Evolutionary conservation across 2,797 vertebrate species (phyloP).

Genomic region (Zenarchopterus dispar): DNA sequence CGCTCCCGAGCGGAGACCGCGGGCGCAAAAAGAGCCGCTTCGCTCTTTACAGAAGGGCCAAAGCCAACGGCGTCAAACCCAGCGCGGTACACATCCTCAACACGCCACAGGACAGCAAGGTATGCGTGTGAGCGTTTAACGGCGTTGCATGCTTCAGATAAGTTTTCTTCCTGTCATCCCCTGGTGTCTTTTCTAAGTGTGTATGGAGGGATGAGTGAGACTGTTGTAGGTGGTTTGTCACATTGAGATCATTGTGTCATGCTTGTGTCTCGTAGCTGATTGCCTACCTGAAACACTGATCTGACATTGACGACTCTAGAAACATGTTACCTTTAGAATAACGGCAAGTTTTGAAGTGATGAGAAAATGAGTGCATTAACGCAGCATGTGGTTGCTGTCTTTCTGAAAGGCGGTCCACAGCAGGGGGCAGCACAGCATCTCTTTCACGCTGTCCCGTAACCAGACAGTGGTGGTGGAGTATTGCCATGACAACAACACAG

Average conservation of each 20-base stretch:
- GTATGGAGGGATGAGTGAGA: conserved; percentile 51
- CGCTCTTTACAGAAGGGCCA: conserved; percentile 90
- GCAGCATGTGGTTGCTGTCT: conserved; percentile 28
- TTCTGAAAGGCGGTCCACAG: conserved; percentile 91
- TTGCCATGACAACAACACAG: conserved; percentile 93
- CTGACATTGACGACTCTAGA: too few species aligned
- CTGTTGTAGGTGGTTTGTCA: not conserved
- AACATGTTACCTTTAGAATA: too few species aligned
- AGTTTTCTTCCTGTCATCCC: conserved; percentile 58
- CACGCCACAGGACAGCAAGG: conserved; percentile 95
- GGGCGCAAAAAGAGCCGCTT: conserved; percentile 97
- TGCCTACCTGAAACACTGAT: not conserved
- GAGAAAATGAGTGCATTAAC: conserved; percentile 1
- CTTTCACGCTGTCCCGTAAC: conserved; percentile 93
- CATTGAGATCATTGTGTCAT: not conserved
- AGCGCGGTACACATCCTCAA: conserved; percentile 95
- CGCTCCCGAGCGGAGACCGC: conserved; percentile 92
- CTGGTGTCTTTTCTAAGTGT: conserved; percentile 23
- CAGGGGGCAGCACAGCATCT: conserved; percentile 97
- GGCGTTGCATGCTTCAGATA: conserved; percentile 12
- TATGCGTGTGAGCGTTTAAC: conserved; percentile 52
- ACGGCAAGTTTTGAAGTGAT: not conserved
- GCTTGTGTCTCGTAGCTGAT: not conserved
- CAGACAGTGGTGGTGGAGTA: conserved; percentile 98
- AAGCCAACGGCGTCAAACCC: conserved; percentile 95